Evolutionary conservation across 92 coral and sea anemone species (phyloP).

Genomic region (Hydrozoanthus gracilis): DNA sequence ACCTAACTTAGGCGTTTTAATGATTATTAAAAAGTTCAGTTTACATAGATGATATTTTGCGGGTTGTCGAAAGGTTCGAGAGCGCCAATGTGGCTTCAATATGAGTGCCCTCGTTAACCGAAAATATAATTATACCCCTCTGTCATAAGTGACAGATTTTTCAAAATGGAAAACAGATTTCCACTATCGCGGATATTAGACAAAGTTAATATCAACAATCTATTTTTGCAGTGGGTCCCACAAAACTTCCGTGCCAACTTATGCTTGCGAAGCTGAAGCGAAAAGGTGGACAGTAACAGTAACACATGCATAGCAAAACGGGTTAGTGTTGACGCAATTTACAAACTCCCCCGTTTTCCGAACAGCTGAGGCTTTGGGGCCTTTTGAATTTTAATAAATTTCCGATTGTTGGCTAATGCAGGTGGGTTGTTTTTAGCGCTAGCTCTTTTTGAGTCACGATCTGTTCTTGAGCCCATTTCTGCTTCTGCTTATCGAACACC

Average conservation of each 20-base stretch:
- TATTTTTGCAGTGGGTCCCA: conserved; percentile 22
- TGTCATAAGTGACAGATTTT: neutral
- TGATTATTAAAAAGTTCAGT: neutral
- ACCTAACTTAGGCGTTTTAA: neutral
- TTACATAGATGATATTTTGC: neutral
- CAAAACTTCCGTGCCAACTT: neutral
- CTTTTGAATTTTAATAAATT: neutral
- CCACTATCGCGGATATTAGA: neutral
- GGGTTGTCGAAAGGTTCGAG: neutral
- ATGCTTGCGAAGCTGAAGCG: neutral
- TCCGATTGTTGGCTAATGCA: neutral
- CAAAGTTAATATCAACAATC: neutral
- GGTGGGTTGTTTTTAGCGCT: neutral
- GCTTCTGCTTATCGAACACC: neutral
- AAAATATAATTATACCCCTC: neutral
- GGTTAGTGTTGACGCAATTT: neutral
- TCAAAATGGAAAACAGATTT: neutral
- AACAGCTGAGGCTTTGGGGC: too few relatives aligned
- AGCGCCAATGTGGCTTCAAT: conserved; percentile 19
- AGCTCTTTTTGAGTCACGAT: neutral
- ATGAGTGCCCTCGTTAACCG: neutral
- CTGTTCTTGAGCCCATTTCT: neutral
- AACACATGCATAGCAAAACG: neutral
- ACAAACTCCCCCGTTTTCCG: conserved; percentile 13
- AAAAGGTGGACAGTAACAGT: conserved; percentile 8